Base-by-base conservation (phyloP, 64 coral and sea anemone genomes). In the Pocillopora damicornis region DNA sequence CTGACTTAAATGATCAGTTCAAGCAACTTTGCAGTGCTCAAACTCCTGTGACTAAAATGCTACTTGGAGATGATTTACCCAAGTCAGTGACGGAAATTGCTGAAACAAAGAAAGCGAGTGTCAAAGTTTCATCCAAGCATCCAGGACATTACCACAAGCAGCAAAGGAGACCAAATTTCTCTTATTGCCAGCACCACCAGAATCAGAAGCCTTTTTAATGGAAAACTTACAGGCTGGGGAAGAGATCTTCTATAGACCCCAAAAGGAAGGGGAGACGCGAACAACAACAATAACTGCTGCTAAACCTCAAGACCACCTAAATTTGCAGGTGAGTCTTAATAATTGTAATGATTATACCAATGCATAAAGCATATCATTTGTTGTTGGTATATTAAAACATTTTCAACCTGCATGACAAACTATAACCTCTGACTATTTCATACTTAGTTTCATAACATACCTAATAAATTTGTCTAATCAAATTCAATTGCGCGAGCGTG, bases 31-130 rank as follows among this genome's bases (percentile, higher is more conserved):
- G 88, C 30, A 60, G 78, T 57, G 59, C 73, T 6, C 86, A 88
- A 42, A 76, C 59, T 11, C 77, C 76, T 42, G 65, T 86, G 0
- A 75, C 89, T 13, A 86, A 91, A 73, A 1, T 26, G 81, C 22
- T 91, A 42, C 90, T 93, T 69, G 87, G 92, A 42, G 87, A 89
- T 23, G 80, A 93, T 63, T 79, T 90, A 90, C 76, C 26, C 89
- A 89, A 30, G 30, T 30, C 30, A 30, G 30, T 30, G 30, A 30
- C 30, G 30, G 30, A 63, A 89, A 64, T 63, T 75, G 86, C 22
- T 87, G 81, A 35, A 17, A 36, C 16, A 85, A 75, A 57, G 89
- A 82, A 56, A 61, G 83, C 15, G 78, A 22, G 17, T 30, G 30
- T 30, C 30, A 30, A 30, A 30, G 30, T 30, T 30, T 30, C 30